These are phyloP conservation scores for Megaleporinus macrocephalus DNA, from an alignment of 2,113 vertebrate species.

Conservation along the genomic window DNA sequence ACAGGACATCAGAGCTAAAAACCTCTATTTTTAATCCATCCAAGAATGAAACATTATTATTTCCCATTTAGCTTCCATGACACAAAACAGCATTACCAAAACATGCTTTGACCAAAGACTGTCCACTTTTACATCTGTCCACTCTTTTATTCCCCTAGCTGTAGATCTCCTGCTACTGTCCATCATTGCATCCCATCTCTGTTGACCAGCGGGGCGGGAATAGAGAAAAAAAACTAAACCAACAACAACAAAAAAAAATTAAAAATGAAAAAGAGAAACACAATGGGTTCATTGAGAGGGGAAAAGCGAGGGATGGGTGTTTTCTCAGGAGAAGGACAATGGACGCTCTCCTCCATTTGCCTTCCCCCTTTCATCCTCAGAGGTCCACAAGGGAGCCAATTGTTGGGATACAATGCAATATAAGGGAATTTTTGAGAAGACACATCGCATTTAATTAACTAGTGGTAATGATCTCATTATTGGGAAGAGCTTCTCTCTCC, in stretches of 20 bases:
- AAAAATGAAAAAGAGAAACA: constrained; percentile 35
- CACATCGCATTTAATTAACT: constrained; percentile 81
- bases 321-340: constrained; percentile 79
- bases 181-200: constrained; percentile 18
- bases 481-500: constrained; percentile 40
- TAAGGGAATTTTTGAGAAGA: constrained; percentile 74
- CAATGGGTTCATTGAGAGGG: constrained; percentile 78
- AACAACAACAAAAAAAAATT: constrained; percentile 24
- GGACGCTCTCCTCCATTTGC: constrained; percentile 72
- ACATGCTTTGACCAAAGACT: not conserved
- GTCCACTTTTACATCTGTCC: constrained; percentile 12
- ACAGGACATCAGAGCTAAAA: not conserved
- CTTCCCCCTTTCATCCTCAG: constrained; percentile 73
- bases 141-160: not conserved
- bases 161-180: constrained; percentile 8
- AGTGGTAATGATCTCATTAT: constrained; percentile 84
- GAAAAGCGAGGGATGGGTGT: constrained; percentile 71
- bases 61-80: not conserved
- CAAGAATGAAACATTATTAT: not conserved
- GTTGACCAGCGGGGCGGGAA: constrained; percentile 12
- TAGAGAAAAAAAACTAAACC: constrained; percentile 8
- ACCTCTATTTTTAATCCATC: not conserved
- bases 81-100: not conserved
- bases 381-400: constrained; percentile 76
- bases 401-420: constrained; percentile 76